Conservation (phyloP, 2,113 vertebrate genomes). For the Pelodiscus sinensis region DNA sequence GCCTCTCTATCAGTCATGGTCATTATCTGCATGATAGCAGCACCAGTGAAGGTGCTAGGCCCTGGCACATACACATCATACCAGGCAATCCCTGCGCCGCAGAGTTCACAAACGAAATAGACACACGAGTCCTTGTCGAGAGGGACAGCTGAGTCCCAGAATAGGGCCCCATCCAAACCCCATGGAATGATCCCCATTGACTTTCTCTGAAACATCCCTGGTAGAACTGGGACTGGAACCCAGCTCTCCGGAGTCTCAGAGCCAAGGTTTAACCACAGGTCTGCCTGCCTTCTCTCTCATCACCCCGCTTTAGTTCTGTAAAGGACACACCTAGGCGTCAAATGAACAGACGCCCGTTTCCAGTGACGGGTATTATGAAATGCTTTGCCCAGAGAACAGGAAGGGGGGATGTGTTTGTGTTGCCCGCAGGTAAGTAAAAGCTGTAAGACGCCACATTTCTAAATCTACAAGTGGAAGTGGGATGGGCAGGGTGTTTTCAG, state of each 20-base stretch:
- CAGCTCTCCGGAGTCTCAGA: not conserved
- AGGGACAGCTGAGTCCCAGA: constrained; percentile 13
- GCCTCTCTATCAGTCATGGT: not conserved
- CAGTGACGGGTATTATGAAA: not conserved
- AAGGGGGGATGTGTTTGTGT: not conserved
- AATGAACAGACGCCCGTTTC: constrained; percentile 1
- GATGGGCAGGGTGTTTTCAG: not conserved
- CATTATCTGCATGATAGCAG: constrained; percentile 15
- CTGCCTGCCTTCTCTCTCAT: not conserved
- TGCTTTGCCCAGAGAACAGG: not conserved
- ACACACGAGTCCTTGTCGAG: not conserved
- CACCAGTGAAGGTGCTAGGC: not conserved
- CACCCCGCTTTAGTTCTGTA: constrained; percentile 13
- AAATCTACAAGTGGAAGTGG: not conserved
- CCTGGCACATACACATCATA: not conserved
- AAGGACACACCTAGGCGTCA: not conserved
- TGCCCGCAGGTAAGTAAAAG: constrained; percentile 39
- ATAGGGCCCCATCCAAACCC: not conserved
- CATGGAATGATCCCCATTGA: constrained; percentile 2
- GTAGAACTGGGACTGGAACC: not conserved
- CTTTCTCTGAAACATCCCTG: constrained; percentile 25
- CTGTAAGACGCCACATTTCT: constrained; percentile 51
- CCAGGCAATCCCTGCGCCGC: constrained; percentile 17
- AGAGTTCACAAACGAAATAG: not conserved
- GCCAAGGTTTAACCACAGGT: not conserved